These are phyloP conservation scores for Pseudachorutes palmiensis DNA, from an alignment of 1,140 invertebrate species.

Conservation along the genomic window DNA sequence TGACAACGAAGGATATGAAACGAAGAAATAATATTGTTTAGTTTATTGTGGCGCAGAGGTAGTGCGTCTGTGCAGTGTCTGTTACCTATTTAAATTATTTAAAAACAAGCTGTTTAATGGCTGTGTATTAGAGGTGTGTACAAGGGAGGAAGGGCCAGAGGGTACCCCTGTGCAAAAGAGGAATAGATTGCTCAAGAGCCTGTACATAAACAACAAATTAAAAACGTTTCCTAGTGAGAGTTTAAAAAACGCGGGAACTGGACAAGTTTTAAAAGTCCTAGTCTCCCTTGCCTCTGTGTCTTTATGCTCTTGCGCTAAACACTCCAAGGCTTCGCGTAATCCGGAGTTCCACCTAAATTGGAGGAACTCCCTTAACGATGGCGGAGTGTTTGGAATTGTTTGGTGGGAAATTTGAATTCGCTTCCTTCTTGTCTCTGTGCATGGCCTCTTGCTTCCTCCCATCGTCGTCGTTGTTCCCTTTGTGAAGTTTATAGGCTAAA, in stretches of 20 bases:
- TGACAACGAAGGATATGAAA: neutral
- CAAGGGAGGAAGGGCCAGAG: neutral
- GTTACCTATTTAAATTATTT: neutral
- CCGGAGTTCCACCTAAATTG: too few relatives aligned
- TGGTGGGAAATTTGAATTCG: neutral
- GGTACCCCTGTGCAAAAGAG: neutral
- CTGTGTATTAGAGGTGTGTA: neutral
- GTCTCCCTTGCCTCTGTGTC: neutral
- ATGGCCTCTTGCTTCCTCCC: too few relatives aligned
- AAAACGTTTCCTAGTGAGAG: neutral
- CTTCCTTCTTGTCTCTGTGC: neutral
- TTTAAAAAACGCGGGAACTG: constrained; percentile 1
- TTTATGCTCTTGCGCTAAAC: too few relatives aligned
- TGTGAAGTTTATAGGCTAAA: too few relatives aligned
- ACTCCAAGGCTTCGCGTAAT: too few relatives aligned
- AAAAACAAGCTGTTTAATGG: neutral
- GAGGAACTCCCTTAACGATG: too few relatives aligned
- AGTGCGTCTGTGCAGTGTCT: neutral
- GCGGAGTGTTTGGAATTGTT: too few relatives aligned
- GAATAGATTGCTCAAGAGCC: constrained; percentile 12
- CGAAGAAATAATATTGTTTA: neutral
- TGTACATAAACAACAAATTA: constrained; percentile 1
- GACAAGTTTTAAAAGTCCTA: neutral
- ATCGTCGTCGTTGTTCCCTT: too few relatives aligned
- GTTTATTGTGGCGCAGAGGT: neutral